Evolutionary conservation across 2,113 vertebrate species (phyloP).

Genomic region (Pogona vitticeps): DNA sequence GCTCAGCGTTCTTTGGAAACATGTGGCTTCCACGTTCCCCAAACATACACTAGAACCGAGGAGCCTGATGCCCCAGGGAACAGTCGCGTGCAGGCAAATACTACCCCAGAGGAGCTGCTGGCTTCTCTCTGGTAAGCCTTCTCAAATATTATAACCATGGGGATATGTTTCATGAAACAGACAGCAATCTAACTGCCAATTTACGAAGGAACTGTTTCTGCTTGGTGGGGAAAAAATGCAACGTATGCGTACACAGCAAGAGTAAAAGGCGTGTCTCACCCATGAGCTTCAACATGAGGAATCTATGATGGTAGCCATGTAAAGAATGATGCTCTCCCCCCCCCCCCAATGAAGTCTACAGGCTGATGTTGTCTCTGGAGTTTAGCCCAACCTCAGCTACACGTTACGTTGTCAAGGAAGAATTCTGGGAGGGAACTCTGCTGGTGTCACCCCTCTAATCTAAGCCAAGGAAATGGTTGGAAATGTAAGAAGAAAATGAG

Average conservation of each 20-base stretch:
- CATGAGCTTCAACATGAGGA: neutral
- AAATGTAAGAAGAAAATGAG: too few relatives aligned
- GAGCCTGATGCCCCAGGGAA: neutral
- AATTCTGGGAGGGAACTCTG: neutral
- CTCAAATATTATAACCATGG: too few relatives aligned
- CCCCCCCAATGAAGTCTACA: neutral
- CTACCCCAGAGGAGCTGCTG: neutral
- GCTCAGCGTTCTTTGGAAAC: neutral
- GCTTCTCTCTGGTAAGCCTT: neutral
- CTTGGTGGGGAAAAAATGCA: neutral
- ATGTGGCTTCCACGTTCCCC: neutral
- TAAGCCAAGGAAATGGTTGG: neutral
- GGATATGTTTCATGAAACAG: neutral
- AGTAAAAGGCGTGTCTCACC: neutral
- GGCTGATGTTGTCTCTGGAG: neutral
- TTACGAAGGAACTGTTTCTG: neutral
- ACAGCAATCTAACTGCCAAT: neutral
- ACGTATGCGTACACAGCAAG: neutral
- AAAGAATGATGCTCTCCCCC: neutral
- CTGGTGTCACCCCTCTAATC: neutral
- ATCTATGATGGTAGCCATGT: neutral
- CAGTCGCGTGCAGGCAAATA: neutral
- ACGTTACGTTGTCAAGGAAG: neutral
- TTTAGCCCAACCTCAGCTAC: neutral
- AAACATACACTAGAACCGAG: neutral